Percentiles rank a stretch among this genome's conserved stretches.
These are phyloP conservation scores for Zoanthus sociatus DNA, from an alignment of 92 coral and sea anemone genomes.

Conservation along the genomic window DNA sequence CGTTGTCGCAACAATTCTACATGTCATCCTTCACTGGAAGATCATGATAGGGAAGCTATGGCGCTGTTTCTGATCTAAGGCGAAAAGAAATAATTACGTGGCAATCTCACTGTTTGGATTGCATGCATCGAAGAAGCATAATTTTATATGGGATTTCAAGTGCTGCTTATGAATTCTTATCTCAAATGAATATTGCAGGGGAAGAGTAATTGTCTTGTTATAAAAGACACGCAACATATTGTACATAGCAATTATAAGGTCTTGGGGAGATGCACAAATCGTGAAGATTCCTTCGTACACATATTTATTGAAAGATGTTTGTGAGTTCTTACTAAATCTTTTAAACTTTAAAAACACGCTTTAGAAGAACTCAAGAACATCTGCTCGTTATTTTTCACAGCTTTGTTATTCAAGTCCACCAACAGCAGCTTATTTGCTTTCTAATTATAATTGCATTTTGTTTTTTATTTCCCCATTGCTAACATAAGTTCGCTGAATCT, in stretches of 20 bases:
- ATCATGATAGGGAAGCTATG: not conserved
- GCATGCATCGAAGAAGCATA: not conserved
- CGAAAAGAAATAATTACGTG: not conserved
- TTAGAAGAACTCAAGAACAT: constrained; percentile 26
- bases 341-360: not conserved
- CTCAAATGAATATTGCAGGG: not conserved
- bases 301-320: constrained; percentile 37
- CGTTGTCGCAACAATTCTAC: not conserved
- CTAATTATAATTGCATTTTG: not conserved
- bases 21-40: not conserved
- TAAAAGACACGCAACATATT: not conserved
- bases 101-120: not conserved
- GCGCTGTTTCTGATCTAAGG: not conserved
- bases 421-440: not conserved
- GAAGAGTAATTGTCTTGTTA: not conserved
- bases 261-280: constrained; percentile 19
- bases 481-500: not conserved
- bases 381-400: not conserved
- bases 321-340: constrained; percentile 11
- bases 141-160: not conserved
- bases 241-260: constrained; percentile 27
- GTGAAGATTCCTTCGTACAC: constrained; percentile 13
- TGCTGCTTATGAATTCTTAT: not conserved
- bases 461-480: too few species aligned
- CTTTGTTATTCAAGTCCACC: constrained; percentile 9